phyloP scores from a whole-genome alignment of 2,113 vertebrate species.

The Cyphomyrus plagiostoma region DNA sequence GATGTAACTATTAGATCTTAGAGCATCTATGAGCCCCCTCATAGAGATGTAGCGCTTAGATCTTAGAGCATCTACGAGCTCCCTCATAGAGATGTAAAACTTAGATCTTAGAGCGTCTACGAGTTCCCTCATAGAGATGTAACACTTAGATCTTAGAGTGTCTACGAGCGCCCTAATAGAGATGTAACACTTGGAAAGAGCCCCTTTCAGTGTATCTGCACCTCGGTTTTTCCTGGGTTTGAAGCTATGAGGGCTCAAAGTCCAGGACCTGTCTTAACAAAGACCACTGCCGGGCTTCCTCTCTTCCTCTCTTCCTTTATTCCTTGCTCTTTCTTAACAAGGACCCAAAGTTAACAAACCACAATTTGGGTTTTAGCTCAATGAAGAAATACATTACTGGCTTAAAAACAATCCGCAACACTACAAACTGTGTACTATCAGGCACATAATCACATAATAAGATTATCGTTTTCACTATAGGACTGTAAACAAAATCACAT shows the following conservation, averaged over 20 bases:
- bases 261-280: background rate
- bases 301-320: slow-evolving; percentile 8
- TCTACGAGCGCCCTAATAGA: background rate
- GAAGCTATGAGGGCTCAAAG: background rate
- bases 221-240: background rate
- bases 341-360: background rate
- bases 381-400: background rate
- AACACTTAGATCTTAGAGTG: background rate
- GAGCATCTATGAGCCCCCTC: no score
- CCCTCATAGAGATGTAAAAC: no score
- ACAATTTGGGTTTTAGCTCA: background rate
- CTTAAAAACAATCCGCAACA: background rate
- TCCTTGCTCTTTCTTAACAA: background rate
- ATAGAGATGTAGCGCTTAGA: background rate
- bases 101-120: background rate
- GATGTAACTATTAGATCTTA: background rate
- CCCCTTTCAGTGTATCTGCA: background rate
- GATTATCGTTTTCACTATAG: background rate
- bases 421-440: background rate
- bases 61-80: no score
- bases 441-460: background rate
- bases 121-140: no score
- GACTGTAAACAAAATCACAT: background rate
- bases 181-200: background rate
- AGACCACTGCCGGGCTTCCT: background rate